Conservation (phyloP, 2,113 vertebrate species). For the Origma solitaria region DNA sequence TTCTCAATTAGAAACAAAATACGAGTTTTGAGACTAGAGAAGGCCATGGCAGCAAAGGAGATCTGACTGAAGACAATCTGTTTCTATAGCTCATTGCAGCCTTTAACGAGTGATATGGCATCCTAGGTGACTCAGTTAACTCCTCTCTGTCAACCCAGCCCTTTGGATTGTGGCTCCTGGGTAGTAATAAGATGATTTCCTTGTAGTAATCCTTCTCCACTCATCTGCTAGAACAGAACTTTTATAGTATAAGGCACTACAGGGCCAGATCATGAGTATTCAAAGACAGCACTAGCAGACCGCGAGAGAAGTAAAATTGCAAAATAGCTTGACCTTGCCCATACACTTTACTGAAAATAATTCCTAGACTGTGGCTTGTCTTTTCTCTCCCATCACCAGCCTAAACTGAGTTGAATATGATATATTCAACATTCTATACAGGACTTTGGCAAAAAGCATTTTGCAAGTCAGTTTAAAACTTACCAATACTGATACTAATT, state of each 20-base stretch:
- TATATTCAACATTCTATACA: neutral
- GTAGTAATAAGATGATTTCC: rapidly evolving
- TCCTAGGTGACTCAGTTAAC: neutral
- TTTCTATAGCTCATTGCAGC: neutral
- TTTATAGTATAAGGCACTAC: neutral
- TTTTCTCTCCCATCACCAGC: neutral
- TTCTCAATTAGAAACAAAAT: neutral
- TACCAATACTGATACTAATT: neutral
- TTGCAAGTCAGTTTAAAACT: neutral
- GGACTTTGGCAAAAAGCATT: neutral
- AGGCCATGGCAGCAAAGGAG: neutral
- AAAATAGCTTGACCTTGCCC: neutral
- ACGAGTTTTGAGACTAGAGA: neutral
- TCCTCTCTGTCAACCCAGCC: neutral
- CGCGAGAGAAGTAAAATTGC: neutral
- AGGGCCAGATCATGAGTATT: neutral
- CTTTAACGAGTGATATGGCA: neutral
- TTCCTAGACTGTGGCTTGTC: neutral
- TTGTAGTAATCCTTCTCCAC: neutral
- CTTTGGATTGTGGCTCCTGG: neutral
- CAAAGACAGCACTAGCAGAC: neutral
- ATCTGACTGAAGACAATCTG: neutral
- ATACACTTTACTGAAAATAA: neutral
- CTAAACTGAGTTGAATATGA: neutral
- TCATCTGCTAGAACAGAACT: neutral